phyloP scores from a whole-genome alignment of 2,113 vertebrate species.

The Chrysemys picta region DNA sequence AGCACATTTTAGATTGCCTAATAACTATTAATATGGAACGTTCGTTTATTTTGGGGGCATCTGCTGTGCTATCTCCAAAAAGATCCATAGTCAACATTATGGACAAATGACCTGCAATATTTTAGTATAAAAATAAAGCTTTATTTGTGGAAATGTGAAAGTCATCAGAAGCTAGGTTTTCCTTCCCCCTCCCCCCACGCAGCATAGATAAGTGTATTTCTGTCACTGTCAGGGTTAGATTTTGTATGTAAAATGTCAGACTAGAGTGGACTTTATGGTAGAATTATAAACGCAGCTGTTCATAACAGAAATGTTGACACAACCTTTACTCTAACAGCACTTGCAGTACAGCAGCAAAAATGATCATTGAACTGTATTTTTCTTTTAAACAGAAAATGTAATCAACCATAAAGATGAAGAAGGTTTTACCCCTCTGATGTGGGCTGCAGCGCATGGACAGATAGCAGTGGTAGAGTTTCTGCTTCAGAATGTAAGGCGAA shows the following conservation, averaged over 20 bases:
- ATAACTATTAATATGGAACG: neutral
- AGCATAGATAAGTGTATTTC: neutral
- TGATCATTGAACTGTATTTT: conserved; percentile 66
- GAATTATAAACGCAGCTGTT: neutral
- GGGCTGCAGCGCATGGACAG: conserved; percentile 98
- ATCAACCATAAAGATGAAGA: conserved; percentile 98
- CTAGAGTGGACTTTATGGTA: neutral
- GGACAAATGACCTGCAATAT: neutral
- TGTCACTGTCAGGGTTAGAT: neutral
- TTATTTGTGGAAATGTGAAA: neutral
- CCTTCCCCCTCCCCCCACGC: neutral
- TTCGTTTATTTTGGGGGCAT: neutral
- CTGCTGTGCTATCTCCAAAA: neutral
- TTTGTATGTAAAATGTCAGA: neutral
- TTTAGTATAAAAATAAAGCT: neutral
- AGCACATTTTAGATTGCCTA: rapidly evolving
- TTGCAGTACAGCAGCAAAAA: neutral
- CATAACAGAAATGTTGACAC: rapidly evolving
- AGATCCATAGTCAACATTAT: neutral
- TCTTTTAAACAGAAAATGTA: conserved; percentile 88
- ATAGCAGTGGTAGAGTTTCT: conserved; percentile 99
- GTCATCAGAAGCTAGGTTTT: neutral
- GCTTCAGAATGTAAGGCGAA: conserved; percentile 92
- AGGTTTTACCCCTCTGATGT: conserved; percentile 98
- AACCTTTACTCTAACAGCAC: neutral